A percentile compares a stretch with the other conserved stretches of the same genome.
Evolutionary conservation across 2,113 vertebrate genomes (phyloP).

Genomic region (Arvicanthis niloticus): DNA sequence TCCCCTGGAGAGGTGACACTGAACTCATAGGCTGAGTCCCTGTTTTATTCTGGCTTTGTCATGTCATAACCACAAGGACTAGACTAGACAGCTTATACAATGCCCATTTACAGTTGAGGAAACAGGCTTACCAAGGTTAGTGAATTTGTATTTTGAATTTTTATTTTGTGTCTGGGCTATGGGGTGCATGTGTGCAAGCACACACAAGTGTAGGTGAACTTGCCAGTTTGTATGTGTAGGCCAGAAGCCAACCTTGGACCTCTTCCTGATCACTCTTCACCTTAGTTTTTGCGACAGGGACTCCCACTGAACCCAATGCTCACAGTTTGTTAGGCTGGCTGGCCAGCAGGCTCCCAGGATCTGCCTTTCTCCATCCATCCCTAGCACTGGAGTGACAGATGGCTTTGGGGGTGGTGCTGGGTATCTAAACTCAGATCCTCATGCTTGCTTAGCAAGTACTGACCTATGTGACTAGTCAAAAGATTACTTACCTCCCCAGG

Average conservation of each 20-base stretch:
- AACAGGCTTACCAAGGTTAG: not conserved
- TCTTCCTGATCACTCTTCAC: not conserved
- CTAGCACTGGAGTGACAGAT: not conserved
- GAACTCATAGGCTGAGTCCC: not conserved
- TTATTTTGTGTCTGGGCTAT: not conserved
- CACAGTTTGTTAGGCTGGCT: not conserved
- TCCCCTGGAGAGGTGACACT: conserved; percentile 18
- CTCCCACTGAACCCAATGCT: not conserved
- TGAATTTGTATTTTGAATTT: not conserved
- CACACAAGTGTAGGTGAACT: not conserved
- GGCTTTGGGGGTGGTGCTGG: no score
- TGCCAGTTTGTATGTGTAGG: not conserved
- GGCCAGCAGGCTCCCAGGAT: not conserved
- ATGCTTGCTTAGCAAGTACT: not conserved
- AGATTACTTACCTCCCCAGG: not conserved
- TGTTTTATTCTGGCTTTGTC: not conserved
- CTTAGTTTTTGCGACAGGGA: not conserved
- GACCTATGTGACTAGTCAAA: not conserved
- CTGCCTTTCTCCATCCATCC: not conserved
- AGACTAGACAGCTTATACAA: not conserved
- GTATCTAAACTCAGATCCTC: not conserved
- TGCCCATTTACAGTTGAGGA: conserved; percentile 9
- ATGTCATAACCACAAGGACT: not conserved
- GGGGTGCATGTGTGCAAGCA: no score
- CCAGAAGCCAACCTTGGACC: not conserved